Base-by-base conservation (phyloP, 2,888 invertebrate species). In the Aproaerema taeniolella region DNA sequence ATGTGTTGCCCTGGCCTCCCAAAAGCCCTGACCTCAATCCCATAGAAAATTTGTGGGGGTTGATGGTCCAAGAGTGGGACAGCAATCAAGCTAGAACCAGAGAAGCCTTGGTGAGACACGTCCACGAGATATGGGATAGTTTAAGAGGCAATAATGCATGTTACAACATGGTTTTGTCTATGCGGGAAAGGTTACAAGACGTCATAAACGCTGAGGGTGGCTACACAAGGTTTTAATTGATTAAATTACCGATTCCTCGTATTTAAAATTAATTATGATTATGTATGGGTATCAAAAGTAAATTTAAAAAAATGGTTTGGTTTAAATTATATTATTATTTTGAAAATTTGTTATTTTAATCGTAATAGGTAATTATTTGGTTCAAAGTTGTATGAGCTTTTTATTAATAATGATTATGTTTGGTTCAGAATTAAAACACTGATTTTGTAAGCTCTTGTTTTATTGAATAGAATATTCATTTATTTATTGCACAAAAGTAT, bases 21-120 rank as follows among this genome's bases (percentile, higher is more conserved):
- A 41, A 37, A 35, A 38, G 38, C 28, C 50, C 50, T 2, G 47
- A 45, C 38, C 37, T 46, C 9, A 50, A 47, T 25, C 42, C 43
- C 29, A 46, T 45, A 25, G 45, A 46, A 17, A 49, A 49, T 36
- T 17, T 43, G 26, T 47, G 49, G 49, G 45, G 42, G 15, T 17
- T 42, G 11, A 44, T 50, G 50, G 42, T 48, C 16, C 46, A 47
- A 28, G 11, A 32, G 8, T 50, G 42, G 46, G 44, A 47, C 31
- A 17, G 9, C 25, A 41, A 33, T 13, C 24, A 7, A 28, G 28
- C 30, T 2, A 34, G 45, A 31, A 42, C 35, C 11, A 25, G n/a
- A 36, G 40, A 40, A 31, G 35, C 26, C 16, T 34, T 45, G 29
- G 15, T 10, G 12, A 15, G 9, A 24, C 39, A 35, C 16, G 37